Conservation (phyloP, 2,113 vertebrate genomes). For the Mirza zaza region DNA sequence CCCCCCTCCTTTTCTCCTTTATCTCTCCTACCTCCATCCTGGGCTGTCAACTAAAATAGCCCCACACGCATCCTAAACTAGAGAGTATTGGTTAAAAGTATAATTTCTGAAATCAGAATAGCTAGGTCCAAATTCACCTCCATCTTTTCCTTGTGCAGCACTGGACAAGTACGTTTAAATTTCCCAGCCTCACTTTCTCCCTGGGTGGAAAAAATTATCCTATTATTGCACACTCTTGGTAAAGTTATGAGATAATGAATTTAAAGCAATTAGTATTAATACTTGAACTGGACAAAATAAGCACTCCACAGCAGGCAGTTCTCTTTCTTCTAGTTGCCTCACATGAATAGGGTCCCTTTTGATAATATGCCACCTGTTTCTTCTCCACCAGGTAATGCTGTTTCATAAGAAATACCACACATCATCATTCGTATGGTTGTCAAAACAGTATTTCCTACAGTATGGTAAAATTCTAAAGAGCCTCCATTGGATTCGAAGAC, state of each 20-base stretch:
- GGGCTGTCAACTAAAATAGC: background rate
- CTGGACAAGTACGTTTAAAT: background rate
- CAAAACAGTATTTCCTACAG: background rate
- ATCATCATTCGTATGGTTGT: background rate
- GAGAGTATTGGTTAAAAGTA: background rate
- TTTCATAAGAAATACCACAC: background rate
- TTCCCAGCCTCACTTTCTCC: background rate
- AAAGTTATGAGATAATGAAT: background rate
- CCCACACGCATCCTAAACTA: background rate
- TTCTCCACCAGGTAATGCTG: background rate
- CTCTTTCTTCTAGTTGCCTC: background rate
- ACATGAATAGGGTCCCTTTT: background rate
- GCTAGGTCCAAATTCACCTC: background rate
- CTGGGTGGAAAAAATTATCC: background rate
- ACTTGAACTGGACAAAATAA: background rate
- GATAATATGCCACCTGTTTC: background rate
- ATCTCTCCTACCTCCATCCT: background rate
- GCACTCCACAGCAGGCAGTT: background rate
- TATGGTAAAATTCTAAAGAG: background rate
- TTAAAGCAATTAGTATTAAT: background rate
- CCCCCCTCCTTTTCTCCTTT: background rate
- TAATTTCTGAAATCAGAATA: background rate
- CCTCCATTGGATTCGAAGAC: background rate
- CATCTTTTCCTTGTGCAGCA: background rate
- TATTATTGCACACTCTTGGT: background rate